Percentiles rank a stretch among this genome's conserved stretches.
Evolutionary conservation across 1,140 invertebrate genomes (phyloP).

Genomic region (Tetramorium simillimum): DNA sequence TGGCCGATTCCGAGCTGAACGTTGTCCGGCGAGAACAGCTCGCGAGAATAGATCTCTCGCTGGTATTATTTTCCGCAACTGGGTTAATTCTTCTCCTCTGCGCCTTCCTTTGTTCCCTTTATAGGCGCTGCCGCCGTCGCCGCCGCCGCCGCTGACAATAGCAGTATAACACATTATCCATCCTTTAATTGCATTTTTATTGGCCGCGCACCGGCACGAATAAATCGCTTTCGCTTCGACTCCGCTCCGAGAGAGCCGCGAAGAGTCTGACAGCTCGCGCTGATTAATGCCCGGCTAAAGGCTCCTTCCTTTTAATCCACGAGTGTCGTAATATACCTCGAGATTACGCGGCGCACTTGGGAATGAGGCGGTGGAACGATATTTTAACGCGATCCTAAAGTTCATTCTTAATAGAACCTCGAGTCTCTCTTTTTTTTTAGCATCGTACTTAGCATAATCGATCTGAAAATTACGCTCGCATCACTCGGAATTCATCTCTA

Average conservation of each 20-base stretch:
- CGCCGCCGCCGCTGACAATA: conserved; percentile 42
- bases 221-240: conserved; percentile 61
- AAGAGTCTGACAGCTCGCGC: conserved; percentile 15
- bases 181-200: conserved; percentile 80
- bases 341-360: conserved; percentile 38
- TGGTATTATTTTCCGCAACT: conserved; percentile 77
- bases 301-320: conserved; percentile 59
- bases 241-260: conserved; percentile 28
- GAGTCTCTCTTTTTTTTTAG: neutral
- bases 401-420: conserved; percentile 24
- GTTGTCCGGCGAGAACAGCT: conserved; percentile 69
- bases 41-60: conserved; percentile 73
- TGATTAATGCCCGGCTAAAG: conserved; percentile 64
- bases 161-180: conserved; percentile 77
- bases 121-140: conserved; percentile 42
- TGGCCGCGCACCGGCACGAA: conserved; percentile 69
- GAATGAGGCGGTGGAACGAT: conserved; percentile 14
- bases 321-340: conserved; percentile 50
- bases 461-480: neutral
- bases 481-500: neutral
- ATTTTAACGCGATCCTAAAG: conserved; percentile 39
- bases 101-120: conserved; percentile 52
- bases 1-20: conserved; percentile 64
- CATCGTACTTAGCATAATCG: conserved; percentile 28
- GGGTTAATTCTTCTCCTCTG: conserved; percentile 76